Conservation (phyloP, 2,888 invertebrate genomes). For the Eupeodes latifasciatus region DNA sequence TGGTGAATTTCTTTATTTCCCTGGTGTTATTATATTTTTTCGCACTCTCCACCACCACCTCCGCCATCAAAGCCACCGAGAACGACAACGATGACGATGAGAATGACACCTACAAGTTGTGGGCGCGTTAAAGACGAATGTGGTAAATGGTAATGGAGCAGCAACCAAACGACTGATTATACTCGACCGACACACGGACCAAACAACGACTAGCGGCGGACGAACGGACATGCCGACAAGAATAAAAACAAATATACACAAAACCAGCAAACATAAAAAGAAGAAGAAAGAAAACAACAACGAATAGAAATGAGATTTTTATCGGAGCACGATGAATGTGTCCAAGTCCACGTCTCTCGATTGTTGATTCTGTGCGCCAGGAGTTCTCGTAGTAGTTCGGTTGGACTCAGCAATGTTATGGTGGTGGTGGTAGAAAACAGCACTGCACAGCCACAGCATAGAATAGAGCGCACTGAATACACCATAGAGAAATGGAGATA, state of each 20-base stretch:
- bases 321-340: conserved; percentile 70
- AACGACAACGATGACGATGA: background rate
- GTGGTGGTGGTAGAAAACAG: background rate
- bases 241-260: conserved; percentile 30
- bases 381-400: conserved; percentile 56
- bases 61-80: background rate
- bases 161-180: conserved; percentile 4
- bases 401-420: background rate
- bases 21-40: conserved; percentile 52
- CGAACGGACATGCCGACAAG: conserved; percentile 30
- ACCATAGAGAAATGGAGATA: conserved; percentile 17
- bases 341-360: conserved; percentile 62
- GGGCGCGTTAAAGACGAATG: conserved; percentile 62
- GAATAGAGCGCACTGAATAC: background rate
- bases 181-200: background rate
- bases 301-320: conserved; percentile 60
- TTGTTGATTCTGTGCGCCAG: conserved; percentile 70
- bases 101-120: conserved; percentile 63
- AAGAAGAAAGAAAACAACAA: conserved; percentile 15
- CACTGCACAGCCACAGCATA: background rate
- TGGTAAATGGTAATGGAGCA: conserved; percentile 19
- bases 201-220: background rate
- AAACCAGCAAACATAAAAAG: background rate
- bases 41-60: background rate
- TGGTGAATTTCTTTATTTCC: conserved; percentile 31